Conservation (phyloP, 2,113 vertebrate genomes). For the Nycticebus coucang region DNA sequence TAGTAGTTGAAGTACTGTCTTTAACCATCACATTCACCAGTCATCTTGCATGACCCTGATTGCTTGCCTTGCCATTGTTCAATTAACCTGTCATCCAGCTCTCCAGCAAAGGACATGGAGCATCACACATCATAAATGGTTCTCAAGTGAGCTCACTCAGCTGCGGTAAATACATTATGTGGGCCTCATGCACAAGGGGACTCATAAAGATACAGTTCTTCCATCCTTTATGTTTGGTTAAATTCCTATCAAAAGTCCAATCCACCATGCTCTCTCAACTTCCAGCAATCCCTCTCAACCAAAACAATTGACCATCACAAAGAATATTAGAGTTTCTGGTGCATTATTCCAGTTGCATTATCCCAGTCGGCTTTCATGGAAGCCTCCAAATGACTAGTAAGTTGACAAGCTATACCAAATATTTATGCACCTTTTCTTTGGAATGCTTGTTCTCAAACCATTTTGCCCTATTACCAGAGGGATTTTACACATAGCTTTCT, state of each 20-base stretch:
- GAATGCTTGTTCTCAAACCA: neutral
- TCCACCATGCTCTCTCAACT: constrained; percentile 64
- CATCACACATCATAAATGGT: constrained; percentile 70
- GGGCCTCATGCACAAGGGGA: constrained; percentile 50
- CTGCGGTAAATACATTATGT: constrained; percentile 64
- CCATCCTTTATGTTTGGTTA: constrained; percentile 62
- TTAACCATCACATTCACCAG: constrained; percentile 19
- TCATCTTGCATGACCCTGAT: constrained; percentile 35
- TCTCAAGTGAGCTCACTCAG: constrained; percentile 70
- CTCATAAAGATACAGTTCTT: constrained; percentile 32
- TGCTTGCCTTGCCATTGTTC: constrained; percentile 71
- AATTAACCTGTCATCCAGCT: constrained; percentile 80
- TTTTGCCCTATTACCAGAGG: neutral
- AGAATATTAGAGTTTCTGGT: constrained; percentile 21
- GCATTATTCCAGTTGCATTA: neutral
- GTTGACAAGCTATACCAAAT: constrained; percentile 42
- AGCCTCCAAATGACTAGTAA: constrained; percentile 36
- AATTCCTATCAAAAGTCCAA: constrained; percentile 52
- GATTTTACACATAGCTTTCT: constrained; percentile 43
- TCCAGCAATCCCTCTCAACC: constrained; percentile 56
- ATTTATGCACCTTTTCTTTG: constrained; percentile 18
- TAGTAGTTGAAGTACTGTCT: constrained; percentile 51
- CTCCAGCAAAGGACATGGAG: constrained; percentile 58
- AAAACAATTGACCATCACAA: constrained; percentile 71
- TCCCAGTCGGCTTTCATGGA: constrained; percentile 43